These are phyloP conservation scores for Cyaniris semiargus DNA, from an alignment of 2,888 invertebrate genomes.

Conservation along the genomic window DNA sequence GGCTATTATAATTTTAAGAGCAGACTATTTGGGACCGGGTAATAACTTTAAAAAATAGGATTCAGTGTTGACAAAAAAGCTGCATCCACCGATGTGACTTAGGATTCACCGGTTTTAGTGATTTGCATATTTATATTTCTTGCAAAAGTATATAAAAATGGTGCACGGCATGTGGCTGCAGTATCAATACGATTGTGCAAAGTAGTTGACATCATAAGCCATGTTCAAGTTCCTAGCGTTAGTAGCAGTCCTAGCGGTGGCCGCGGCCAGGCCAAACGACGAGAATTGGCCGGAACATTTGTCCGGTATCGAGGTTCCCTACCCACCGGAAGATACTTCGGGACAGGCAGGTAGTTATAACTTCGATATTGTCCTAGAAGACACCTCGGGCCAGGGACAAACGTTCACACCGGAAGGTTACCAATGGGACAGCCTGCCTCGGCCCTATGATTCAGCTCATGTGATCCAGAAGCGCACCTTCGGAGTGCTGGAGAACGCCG, in stretches of 20 bases:
- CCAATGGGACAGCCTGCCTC: no score
- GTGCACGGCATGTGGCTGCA: background rate
- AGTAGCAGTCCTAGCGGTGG: background rate
- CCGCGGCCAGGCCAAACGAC: background rate
- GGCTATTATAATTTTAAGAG: no score
- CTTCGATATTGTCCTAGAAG: no score
- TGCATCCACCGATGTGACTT: background rate
- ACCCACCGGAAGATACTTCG: background rate
- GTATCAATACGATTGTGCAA: background rate
- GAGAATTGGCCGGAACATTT: background rate
- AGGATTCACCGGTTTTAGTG: background rate
- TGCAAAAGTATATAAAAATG: background rate
- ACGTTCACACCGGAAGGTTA: no score
- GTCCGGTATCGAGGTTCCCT: no score
- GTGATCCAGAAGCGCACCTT: background rate
- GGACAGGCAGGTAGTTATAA: no score
- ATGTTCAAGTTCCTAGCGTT: constrained; percentile 20
- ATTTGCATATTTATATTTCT: background rate
- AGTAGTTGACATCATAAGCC: background rate
- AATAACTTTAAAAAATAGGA: background rate
- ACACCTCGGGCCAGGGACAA: no score
- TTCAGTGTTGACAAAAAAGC: background rate
- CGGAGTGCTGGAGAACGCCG: constrained; percentile 17
- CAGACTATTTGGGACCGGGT: no score
- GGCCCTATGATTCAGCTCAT: background rate